These are phyloP conservation scores for Pipa parva DNA, from an alignment of 2,113 vertebrate genomes.

Conservation along the genomic window DNA sequence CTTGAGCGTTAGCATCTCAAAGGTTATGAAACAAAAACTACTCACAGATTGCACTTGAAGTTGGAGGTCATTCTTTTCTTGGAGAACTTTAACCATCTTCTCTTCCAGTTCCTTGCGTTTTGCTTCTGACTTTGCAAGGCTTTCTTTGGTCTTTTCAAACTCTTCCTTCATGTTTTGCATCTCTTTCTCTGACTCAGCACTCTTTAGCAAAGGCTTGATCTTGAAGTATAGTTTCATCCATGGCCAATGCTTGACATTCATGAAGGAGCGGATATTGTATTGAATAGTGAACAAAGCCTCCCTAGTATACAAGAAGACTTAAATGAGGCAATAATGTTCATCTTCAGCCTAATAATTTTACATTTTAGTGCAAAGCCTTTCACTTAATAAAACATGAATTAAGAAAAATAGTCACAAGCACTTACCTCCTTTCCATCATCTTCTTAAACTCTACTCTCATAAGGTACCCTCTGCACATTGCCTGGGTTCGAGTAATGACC, in stretches of 20 bases:
- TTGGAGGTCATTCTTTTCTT: slow-evolving; percentile 75
- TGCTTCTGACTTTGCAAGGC: slow-evolving; percentile 74
- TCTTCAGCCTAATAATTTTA: background rate
- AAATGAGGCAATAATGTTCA: background rate
- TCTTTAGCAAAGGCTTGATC: slow-evolving; percentile 75
- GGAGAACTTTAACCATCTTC: slow-evolving; percentile 75
- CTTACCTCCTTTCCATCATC: slow-evolving; percentile 85
- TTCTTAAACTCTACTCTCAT: slow-evolving; percentile 81
- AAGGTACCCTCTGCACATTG: slow-evolving; percentile 72
- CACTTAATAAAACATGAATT: background rate
- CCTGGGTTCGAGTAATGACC: slow-evolving; percentile 89
- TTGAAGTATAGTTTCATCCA: slow-evolving; percentile 93
- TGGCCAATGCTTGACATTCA: slow-evolving; percentile 88
- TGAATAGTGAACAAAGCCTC: slow-evolving; percentile 76
- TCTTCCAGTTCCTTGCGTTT: slow-evolving; percentile 78
- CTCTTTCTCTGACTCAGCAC: slow-evolving; percentile 75
- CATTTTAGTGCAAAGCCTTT: background rate
- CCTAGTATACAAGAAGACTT: no score
- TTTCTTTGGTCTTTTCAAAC: slow-evolving; percentile 81
- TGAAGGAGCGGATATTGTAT: slow-evolving; percentile 82
- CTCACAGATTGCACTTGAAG: slow-evolving; percentile 71
- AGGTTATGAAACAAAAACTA: slow-evolving; percentile 1
- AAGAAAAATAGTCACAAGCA: background rate
- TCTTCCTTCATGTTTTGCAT: slow-evolving; percentile 77
- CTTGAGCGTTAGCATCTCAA: no score